These are phyloP conservation scores for Lontra canadensis DNA, from an alignment of 2,113 vertebrate species.

Conservation along the genomic window DNA sequence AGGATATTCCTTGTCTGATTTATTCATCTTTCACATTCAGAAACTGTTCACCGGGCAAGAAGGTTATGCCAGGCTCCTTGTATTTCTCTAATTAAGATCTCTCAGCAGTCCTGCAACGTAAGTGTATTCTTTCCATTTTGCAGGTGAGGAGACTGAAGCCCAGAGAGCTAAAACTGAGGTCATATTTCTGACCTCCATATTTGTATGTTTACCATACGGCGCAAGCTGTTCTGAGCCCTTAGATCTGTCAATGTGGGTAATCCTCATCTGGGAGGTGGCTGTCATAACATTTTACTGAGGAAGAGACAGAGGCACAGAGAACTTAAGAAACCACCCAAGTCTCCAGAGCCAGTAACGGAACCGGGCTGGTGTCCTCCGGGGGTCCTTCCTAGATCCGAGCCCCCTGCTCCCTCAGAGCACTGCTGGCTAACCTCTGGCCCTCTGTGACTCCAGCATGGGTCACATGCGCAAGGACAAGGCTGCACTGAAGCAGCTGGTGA, in stretches of 20 bases:
- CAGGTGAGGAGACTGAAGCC: not conserved
- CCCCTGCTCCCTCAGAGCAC: not conserved
- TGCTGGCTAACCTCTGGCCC: not conserved
- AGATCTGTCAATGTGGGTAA: not conserved
- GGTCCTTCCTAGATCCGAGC: not conserved
- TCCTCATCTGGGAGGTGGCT: not conserved
- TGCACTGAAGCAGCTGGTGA: not conserved
- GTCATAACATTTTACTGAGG: not conserved
- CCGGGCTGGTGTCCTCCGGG: not conserved
- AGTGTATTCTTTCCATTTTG: conserved; percentile 30
- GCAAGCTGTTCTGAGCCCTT: not conserved
- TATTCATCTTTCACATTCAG: not conserved
- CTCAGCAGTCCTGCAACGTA: not conserved
- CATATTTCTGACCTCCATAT: not conserved
- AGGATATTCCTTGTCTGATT: not conserved
- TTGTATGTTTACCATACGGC: not conserved
- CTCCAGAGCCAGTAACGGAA: not conserved
- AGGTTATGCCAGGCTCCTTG: not conserved
- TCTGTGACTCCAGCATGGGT: not conserved
- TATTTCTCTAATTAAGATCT: conserved; percentile 1
- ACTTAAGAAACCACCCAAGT: not conserved
- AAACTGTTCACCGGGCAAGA: not conserved
- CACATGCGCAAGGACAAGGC: fast-evolving
- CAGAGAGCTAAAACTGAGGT: not conserved
- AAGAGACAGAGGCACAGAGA: not conserved